These are phyloP conservation scores for Poeciliopsis paucimaculata DNA, from an alignment of 2,797 vertebrate species.

Conservation along the genomic window DNA sequence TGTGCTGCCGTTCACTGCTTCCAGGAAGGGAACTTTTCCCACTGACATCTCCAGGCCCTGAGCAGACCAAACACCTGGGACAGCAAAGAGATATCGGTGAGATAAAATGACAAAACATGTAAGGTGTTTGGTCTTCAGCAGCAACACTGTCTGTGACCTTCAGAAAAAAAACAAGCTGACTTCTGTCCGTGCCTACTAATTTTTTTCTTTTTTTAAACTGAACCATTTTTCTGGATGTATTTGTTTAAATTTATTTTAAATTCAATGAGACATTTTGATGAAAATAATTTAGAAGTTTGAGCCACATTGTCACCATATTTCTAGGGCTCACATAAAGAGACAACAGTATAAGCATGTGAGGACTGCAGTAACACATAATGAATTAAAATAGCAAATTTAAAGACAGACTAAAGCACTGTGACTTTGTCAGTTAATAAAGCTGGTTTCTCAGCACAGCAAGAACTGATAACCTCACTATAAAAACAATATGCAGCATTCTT, in stretches of 20 bases:
- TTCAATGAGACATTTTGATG: not conserved
- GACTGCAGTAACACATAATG: not conserved
- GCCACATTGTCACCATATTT: not conserved
- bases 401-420: not conserved
- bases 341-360: not conserved
- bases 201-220: no score
- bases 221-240: not conserved
- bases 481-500: not conserved
- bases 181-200: not conserved
- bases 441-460: not conserved
- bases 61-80: constrained; percentile 79
- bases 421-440: not conserved
- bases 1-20: constrained; percentile 89
- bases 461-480: not conserved
- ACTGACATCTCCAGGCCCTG: constrained; percentile 88
- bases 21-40: constrained; percentile 88
- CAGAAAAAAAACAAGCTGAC: not conserved
- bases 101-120: not conserved
- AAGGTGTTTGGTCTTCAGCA: not conserved
- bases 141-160: not conserved
- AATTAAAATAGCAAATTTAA: not conserved
- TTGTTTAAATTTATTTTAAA: not conserved
- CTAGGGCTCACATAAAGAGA: not conserved
- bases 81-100: not conserved
- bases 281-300: not conserved